Evolutionary conservation across 2,113 vertebrate species (phyloP).

Genomic region (Salvelinus fontinalis): DNA sequence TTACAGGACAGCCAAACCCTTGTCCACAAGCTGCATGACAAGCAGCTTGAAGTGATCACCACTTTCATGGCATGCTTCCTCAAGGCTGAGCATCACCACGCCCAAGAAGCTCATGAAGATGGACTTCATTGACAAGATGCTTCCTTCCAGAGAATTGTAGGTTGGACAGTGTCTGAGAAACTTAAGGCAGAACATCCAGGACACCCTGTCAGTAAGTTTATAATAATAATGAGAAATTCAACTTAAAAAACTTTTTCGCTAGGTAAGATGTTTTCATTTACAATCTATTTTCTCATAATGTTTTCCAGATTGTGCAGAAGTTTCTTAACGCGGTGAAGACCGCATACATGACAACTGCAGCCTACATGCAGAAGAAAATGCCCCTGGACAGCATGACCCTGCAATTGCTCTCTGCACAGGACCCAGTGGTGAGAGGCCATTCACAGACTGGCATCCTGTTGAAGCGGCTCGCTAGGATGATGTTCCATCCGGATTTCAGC

Average conservation of each 20-base stretch:
- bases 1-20: slow-evolving; percentile 3
- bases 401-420: slow-evolving; percentile 5
- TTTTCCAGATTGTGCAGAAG: neutral
- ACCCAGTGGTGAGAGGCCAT: slow-evolving; percentile 4
- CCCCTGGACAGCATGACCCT: slow-evolving; percentile 17
- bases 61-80: slow-evolving; percentile 7
- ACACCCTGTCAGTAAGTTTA: slow-evolving; percentile 1
- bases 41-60: slow-evolving; percentile 12
- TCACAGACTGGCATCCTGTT: slow-evolving; percentile 8
- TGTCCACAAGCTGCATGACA: slow-evolving; percentile 9
- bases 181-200: slow-evolving; percentile 4
- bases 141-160: slow-evolving; percentile 2
- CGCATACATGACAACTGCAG: neutral
- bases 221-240: neutral
- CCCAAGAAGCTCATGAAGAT: slow-evolving; percentile 2
- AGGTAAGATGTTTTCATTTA: neutral
- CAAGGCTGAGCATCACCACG: slow-evolving; percentile 12
- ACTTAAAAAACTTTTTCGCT: neutral
- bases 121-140: slow-evolving; percentile 13
- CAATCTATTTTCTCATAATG: neutral
- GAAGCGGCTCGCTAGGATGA: slow-evolving; percentile 13
- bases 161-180: slow-evolving; percentile 8
- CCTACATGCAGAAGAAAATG: slow-evolving; percentile 11
- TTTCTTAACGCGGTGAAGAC: slow-evolving; percentile 6
- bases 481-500: slow-evolving; percentile 4